Evolutionary conservation across 2,797 vertebrate genomes (phyloP).

Genomic region (Thaleichthys pacificus): DNA sequence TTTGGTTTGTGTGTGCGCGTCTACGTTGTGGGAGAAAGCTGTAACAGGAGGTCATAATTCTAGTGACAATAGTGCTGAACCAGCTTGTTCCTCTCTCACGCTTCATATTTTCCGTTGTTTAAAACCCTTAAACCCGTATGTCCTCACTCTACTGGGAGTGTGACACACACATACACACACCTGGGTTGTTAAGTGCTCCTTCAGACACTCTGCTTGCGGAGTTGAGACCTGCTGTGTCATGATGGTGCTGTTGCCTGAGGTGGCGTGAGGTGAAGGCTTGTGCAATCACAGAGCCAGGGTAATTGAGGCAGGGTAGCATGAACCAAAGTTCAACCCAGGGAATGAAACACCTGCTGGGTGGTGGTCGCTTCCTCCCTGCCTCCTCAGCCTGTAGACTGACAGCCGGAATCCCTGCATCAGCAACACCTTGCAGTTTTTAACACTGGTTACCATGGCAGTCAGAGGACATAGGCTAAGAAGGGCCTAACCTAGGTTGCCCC

Average conservation of each 20-base stretch:
- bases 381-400: too few species aligned
- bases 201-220: constrained; percentile 40
- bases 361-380: too few species aligned
- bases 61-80: constrained; percentile 59
- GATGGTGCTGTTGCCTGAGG: constrained; percentile 26
- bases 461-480: too few species aligned
- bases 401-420: neutral
- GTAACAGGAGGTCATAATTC: constrained; percentile 40
- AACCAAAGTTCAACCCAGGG: neutral
- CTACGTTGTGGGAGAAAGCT: constrained; percentile 6
- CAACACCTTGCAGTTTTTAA: neutral
- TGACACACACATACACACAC: constrained; percentile 36
- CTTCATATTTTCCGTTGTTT: constrained; percentile 71
- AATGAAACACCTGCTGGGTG: neutral
- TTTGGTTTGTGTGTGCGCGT: constrained; percentile 23
- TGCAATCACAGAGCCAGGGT: neutral
- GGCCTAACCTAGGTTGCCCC: too few species aligned
- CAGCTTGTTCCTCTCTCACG: constrained; percentile 48
- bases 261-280: neutral
- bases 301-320: neutral
- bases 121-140: constrained; percentile 59
- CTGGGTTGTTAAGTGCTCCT: constrained; percentile 43
- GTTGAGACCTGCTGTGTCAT: constrained; percentile 61
- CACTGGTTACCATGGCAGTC: too few species aligned
- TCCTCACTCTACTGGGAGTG: neutral